phyloP scores from a whole-genome alignment of 2,113 vertebrate genomes.

The human (Homo sapiens) region GRCh38 chr1:154582001-154582500 shows the following conservation, averaged over 20 bases:
- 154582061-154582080: neutral
- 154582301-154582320: constrained; percentile 69
- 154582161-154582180: neutral
- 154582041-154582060: neutral
- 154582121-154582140: constrained; percentile 53
- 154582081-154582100: constrained; percentile 72
- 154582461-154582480: neutral
- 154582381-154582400: neutral
- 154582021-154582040: neutral
- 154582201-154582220: neutral
- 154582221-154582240: constrained; percentile 11
- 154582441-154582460: neutral
- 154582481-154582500: fast-evolving
- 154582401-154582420: constrained; percentile 19
- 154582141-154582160: constrained; percentile 41
- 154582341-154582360: constrained; percentile 64
- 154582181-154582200: constrained; percentile 18
- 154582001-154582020: neutral
- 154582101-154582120: constrained; percentile 54
- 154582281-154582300: constrained; percentile 41
- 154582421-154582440: neutral
- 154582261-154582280: constrained; percentile 31
- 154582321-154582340: constrained; percentile 55
- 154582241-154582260: neutral
- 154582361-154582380: neutral